Conservation (phyloP, 1,140 invertebrate species). For the Bombus polaris region DNA sequence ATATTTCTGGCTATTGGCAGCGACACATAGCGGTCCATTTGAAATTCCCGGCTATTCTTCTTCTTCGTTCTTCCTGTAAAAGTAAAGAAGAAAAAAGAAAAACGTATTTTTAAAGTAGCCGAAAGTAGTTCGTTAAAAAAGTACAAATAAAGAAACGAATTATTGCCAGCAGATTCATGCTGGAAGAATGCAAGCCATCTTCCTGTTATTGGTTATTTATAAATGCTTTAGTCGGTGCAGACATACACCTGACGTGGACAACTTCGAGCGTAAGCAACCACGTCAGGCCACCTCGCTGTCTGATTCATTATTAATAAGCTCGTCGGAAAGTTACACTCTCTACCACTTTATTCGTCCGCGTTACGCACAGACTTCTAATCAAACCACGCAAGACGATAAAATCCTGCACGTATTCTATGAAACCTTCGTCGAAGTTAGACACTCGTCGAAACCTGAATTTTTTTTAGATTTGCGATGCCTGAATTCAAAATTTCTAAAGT, state of each 20-base stretch:
- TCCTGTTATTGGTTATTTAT: constrained; percentile 9
- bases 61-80: neutral
- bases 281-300: constrained; percentile 60
- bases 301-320: constrained; percentile 68
- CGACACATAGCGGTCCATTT: too few relatives aligned
- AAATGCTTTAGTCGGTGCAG: neutral
- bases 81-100: too few relatives aligned
- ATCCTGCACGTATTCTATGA: neutral
- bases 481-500: too few relatives aligned
- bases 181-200: neutral
- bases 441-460: neutral
- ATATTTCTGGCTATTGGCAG: too few relatives aligned
- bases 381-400: neutral
- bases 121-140: too few relatives aligned
- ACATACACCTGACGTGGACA: constrained; percentile 62
- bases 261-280: constrained; percentile 64
- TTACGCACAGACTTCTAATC: neutral
- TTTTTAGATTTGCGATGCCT: accelerated
- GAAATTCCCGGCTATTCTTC: too few relatives aligned
- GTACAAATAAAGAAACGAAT: neutral
- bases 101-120: too few relatives aligned
- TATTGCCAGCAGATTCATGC: neutral
- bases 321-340: constrained; percentile 7
- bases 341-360: neutral
- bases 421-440: neutral